Evolutionary conservation across 2,888 invertebrate species (phyloP), one percentile per base, ranked within the genome.

Genomic region (Graphium colonna): DNA sequence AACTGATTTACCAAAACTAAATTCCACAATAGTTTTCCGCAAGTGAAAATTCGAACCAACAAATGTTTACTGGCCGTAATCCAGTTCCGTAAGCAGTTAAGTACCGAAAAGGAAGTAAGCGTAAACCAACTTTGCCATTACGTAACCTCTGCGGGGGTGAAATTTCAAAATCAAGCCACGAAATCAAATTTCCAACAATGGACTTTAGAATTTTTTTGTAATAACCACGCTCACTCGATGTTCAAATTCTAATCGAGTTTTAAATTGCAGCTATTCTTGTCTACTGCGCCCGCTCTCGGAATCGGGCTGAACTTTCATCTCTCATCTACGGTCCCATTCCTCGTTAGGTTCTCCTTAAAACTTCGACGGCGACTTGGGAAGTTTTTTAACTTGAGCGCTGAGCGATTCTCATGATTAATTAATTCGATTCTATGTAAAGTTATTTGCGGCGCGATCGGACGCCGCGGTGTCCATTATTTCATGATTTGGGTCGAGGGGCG

Each of bases 201-300:
- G 26, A 47, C 48, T 53, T 53, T 38, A 28, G 39, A 43, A 8
- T 52, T 39, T 79, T 83, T 82, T 86, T 82, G n/a, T 28, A 86
- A 87, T 87, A 86, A 83, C 76, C 76, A 65, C 74, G 69, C 68
- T 73, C 65, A 72, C 69, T 77, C 79, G 77, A 80, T 83, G 75
- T 80, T 84, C 81, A 75, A 86, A 87, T 87, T 86, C 81, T 86
- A 87, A 89, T 88, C 85, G 86, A 89, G 79, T 88, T 88, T 87
- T 89, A 87, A 88, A 88, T 89, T 89, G 87, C 86, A 85, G 80
- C 79, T 79, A 87, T 88, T 89, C 85, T 84, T 82, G 81, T 83
- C 81, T 82, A 77, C 73, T 79, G 78, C 75, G 77, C 71, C 71
- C 72, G 75, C 65, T 73, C 47, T 51, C 65, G 67, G 60, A 62